These are phyloP conservation scores for Nasonia giraulti DNA, from an alignment of 1,140 invertebrate genomes.

Conservation along the genomic window DNA sequence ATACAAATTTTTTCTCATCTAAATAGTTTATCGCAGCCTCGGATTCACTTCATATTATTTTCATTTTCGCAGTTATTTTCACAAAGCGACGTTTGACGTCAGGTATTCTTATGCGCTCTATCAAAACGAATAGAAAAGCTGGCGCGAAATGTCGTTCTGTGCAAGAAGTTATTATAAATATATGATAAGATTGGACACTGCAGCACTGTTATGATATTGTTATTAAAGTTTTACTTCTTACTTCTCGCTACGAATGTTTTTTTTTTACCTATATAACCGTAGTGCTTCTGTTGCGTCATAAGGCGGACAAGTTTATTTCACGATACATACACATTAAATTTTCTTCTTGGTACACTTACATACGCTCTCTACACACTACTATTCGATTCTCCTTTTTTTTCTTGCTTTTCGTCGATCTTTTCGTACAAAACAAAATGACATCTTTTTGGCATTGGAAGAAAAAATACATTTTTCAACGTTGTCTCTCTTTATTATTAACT, in stretches of 20 bases:
- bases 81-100: constrained; percentile 25
- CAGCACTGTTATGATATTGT: constrained; percentile 60
- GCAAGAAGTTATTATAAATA: constrained; percentile 41
- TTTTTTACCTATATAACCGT: constrained; percentile 61
- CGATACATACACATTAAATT: constrained; percentile 67
- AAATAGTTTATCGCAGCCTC: constrained; percentile 29
- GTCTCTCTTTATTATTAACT: constrained; percentile 53
- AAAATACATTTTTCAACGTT: constrained; percentile 67
- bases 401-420: constrained; percentile 61
- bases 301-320: constrained; percentile 69
- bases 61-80: not conserved
- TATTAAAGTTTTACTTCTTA: constrained; percentile 61
- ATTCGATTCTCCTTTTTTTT: constrained; percentile 62
- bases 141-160: constrained; percentile 27
- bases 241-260: constrained; percentile 64
- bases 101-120: not conserved
- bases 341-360: constrained; percentile 63
- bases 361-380: constrained; percentile 59
- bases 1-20: constrained; percentile 34
- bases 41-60: constrained; percentile 20
- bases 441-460: constrained; percentile 74
- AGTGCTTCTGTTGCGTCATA: constrained; percentile 66
- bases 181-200: constrained; percentile 61
- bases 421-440: constrained; percentile 71
- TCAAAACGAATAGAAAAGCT: constrained; percentile 4